A percentile compares a stretch with the other conserved stretches of the same genome.
phyloP scores from a whole-genome alignment of 2,113 vertebrate species.

The Tenrec ecaudatus region DNA sequence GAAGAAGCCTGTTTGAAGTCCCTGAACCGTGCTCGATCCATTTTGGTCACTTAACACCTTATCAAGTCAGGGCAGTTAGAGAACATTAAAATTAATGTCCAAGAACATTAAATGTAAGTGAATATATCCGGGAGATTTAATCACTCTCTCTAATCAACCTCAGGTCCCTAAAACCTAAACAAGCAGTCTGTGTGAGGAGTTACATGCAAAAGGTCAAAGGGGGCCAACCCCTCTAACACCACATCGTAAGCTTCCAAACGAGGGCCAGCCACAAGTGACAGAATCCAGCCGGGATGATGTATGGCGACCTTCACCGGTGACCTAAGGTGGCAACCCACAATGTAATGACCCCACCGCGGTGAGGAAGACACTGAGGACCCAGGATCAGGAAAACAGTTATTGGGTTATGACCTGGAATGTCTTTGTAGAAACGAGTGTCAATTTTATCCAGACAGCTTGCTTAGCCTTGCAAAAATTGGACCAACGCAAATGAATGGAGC shows the following conservation, averaged over 20 bases:
- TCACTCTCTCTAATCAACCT: conserved; percentile 74
- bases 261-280: conserved; percentile 69
- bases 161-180: conserved; percentile 69
- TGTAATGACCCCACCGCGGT: conserved; percentile 71
- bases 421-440: conserved; percentile 57
- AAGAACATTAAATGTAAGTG: conserved; percentile 78
- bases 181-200: conserved; percentile 56
- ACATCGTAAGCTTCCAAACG: conserved; percentile 62
- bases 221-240: conserved; percentile 4
- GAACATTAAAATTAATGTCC: conserved; percentile 78
- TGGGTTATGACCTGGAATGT: conserved; percentile 67
- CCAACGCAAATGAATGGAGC: conserved; percentile 69
- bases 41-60: conserved; percentile 72
- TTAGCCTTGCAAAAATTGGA: conserved; percentile 69
- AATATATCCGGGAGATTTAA: conserved; percentile 77
- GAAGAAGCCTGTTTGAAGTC: background rate
- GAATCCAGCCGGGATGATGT: conserved; percentile 55
- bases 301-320: conserved; percentile 60
- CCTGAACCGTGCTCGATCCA: conserved; percentile 61
- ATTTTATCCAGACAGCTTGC: conserved; percentile 53
- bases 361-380: conserved; percentile 64
- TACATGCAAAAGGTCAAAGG: conserved; percentile 66
- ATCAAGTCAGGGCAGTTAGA: conserved; percentile 71
- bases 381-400: conserved; percentile 59
- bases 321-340: conserved; percentile 48